Percentiles rank a stretch among this genome's conserved stretches.
Conservation (phyloP, 2,888 invertebrate species). For the Brenthis daphne region DNA sequence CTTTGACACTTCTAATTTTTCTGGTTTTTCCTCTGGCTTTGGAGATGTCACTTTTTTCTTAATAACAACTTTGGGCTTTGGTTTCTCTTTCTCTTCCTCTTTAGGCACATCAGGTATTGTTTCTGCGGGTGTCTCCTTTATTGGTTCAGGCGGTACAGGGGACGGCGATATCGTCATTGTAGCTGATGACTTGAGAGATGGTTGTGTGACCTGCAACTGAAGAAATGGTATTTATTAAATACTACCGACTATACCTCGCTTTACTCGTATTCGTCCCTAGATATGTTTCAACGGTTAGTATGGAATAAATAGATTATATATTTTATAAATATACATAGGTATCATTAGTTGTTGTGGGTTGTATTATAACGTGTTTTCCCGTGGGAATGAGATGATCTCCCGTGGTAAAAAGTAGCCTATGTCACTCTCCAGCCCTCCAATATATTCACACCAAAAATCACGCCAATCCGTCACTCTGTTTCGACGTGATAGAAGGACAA, state of each 20-base stretch:
- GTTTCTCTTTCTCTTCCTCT: slow-evolving; percentile 58
- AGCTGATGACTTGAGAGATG: slow-evolving; percentile 68
- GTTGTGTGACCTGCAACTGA: slow-evolving; percentile 51
- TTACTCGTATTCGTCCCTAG: no score
- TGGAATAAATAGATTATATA: no score
- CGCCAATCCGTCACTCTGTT: no score
- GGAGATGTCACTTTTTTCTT: slow-evolving; percentile 59
- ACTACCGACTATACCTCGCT: neutral
- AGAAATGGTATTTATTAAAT: neutral
- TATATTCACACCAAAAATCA: no score
- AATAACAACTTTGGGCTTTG: slow-evolving; percentile 51
- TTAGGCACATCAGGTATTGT: slow-evolving; percentile 47
- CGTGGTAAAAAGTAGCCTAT: no score
- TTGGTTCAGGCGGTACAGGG: slow-evolving; percentile 55
- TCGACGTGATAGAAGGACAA: no score
- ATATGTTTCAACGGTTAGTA: no score
- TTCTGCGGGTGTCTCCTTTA: slow-evolving; percentile 58
- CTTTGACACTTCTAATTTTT: slow-evolving; percentile 63
- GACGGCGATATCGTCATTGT: slow-evolving; percentile 68
- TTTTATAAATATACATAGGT: no score
- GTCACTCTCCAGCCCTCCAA: no score
- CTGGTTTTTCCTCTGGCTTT: slow-evolving; percentile 59
- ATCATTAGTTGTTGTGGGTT: no score
- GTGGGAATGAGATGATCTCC: no score
- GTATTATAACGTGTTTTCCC: no score